Conservation (phyloP, 2,113 vertebrate species). For the Fregata magnificens region DNA sequence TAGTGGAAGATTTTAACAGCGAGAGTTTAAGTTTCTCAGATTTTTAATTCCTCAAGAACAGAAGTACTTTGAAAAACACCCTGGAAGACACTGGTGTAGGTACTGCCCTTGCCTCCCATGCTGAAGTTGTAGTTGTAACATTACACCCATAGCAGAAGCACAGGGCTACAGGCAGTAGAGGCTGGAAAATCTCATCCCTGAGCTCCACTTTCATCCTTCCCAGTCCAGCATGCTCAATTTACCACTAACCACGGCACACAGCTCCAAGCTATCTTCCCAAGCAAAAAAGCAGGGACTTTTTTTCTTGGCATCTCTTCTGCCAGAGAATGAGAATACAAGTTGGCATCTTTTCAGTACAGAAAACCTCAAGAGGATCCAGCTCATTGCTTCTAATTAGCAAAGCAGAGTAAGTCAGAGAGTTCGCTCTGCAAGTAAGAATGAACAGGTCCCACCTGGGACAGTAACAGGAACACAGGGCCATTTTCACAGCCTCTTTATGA, state of each 20-base stretch:
- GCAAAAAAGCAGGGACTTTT: neutral
- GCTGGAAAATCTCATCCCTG: neutral
- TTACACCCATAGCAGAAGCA: neutral
- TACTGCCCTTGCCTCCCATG: neutral
- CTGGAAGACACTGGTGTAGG: neutral
- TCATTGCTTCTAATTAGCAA: neutral
- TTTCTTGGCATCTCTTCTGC: neutral
- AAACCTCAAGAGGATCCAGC: neutral
- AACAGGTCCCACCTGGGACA: neutral
- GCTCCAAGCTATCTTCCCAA: neutral
- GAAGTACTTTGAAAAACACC: neutral
- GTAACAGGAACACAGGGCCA: neutral
- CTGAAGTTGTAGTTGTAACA: neutral
- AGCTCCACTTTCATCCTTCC: neutral
- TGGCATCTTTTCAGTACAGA: neutral
- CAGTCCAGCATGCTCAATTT: neutral
- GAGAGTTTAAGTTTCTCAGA: neutral
- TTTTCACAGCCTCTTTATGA: neutral
- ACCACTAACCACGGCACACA: neutral
- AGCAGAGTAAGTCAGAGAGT: neutral
- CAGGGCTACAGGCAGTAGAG: neutral
- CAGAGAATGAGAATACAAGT: neutral
- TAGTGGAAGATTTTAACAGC: neutral
- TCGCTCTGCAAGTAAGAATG: neutral
- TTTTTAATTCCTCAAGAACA: neutral